These are phyloP conservation scores for Ptilorrhoa leucosticta DNA, from an alignment of 2,113 vertebrate species.

Conservation along the genomic window DNA sequence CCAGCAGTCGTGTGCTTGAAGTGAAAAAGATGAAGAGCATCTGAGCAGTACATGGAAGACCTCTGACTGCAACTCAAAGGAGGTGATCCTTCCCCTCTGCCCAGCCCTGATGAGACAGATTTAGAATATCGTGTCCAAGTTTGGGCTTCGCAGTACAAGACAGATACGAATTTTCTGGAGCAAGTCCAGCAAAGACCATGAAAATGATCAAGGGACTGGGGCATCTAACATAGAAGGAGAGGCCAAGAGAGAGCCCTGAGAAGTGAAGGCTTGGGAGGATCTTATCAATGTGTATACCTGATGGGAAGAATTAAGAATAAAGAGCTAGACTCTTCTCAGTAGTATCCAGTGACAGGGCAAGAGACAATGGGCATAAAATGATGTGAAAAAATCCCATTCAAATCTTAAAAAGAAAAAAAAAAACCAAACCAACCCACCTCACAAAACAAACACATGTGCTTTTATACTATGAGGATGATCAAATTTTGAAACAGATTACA, in stretches of 20 bases:
- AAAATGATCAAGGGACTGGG: background rate
- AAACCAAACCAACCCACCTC: rapidly evolving
- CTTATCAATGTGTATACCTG: background rate
- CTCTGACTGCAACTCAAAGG: background rate
- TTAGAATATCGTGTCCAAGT: background rate
- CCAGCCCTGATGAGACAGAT: background rate
- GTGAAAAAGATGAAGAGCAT: background rate
- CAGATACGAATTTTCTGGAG: background rate
- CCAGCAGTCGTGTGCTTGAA: background rate
- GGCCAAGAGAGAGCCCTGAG: background rate
- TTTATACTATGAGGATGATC: background rate
- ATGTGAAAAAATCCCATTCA: background rate
- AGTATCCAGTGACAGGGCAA: background rate
- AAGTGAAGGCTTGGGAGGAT: background rate
- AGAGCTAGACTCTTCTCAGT: background rate
- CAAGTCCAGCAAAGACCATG: background rate
- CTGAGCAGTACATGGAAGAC: background rate
- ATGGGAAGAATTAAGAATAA: background rate
- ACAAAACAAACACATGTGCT: background rate
- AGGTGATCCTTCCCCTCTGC: background rate
- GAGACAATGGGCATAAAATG: background rate
- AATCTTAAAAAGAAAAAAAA: background rate
- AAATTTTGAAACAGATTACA: background rate
- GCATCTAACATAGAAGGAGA: background rate
- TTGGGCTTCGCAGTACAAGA: background rate